Percentiles rank a stretch among this genome's conserved stretches.
These are phyloP conservation scores for Cheilosia vulpina DNA, from an alignment of 2,888 invertebrate genomes.

Conservation along the genomic window DNA sequence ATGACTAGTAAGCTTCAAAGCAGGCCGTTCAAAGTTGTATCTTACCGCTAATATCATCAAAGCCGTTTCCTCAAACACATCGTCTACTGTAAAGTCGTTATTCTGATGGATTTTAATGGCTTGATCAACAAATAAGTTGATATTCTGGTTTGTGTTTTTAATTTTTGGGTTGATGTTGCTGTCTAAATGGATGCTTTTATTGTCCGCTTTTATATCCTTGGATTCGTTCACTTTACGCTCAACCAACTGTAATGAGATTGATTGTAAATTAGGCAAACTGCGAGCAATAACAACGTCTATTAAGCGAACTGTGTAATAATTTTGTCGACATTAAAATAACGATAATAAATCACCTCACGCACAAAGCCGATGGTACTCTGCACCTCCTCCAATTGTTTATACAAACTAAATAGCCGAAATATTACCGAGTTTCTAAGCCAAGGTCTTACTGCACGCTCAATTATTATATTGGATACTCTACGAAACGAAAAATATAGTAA, in stretches of 20 bases:
- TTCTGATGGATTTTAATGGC: conserved; percentile 67
- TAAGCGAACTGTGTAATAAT: conserved; percentile 14
- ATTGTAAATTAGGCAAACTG: not conserved
- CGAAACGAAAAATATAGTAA: not conserved
- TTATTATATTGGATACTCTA: not conserved
- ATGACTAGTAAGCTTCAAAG: too few relatives aligned
- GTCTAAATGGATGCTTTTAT: too few relatives aligned
- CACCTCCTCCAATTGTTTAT: not conserved
- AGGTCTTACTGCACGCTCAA: not conserved
- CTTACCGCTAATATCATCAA: conserved; percentile 74
- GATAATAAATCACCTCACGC: too few relatives aligned
- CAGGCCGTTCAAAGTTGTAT: not conserved
- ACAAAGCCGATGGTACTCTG: too few relatives aligned
- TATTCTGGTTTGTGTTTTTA: too few relatives aligned
- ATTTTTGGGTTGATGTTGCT: too few relatives aligned
- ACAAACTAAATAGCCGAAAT: not conserved
- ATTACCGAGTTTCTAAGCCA: not conserved
- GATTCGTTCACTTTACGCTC: not conserved
- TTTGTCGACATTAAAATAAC: too few relatives aligned
- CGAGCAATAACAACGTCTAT: not conserved
- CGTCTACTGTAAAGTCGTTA: conserved; percentile 64
- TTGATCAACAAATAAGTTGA: conserved; percentile 68
- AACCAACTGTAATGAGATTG: conserved; percentile 17
- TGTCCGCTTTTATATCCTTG: not conserved
- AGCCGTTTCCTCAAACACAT: conserved; percentile 69